Percentiles rank a stretch among this genome's conserved stretches.
Evolutionary conservation across 2,113 vertebrate species (phyloP).

Genomic region (Rhagologus leucostigma): DNA sequence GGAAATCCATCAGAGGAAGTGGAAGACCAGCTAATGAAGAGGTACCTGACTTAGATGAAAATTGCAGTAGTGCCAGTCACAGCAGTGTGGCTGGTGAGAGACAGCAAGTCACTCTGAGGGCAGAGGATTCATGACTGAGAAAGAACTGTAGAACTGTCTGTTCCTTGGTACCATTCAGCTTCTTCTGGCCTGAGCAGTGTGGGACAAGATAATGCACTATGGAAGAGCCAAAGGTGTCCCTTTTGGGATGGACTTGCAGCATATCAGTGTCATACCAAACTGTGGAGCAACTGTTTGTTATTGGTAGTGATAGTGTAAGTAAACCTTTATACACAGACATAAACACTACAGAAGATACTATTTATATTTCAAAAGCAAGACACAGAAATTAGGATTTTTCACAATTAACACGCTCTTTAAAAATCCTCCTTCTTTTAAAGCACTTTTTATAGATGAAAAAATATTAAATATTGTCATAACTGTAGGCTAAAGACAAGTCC

Average conservation of each 20-base stretch:
- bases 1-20: background rate
- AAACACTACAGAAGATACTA: background rate
- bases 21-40: background rate
- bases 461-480: background rate
- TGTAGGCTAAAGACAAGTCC: background rate
- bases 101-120: background rate
- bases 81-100: background rate
- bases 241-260: background rate
- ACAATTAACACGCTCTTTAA: background rate
- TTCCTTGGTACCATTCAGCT: background rate
- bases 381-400: background rate
- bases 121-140: background rate
- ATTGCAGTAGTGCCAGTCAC: background rate
- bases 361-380: background rate
- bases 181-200: background rate
- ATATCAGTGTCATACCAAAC: background rate
- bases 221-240: background rate
- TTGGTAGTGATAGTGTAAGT: background rate
- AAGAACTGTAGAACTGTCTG: rapidly evolving
- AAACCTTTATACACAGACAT: background rate
- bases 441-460: background rate
- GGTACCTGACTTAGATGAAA: background rate
- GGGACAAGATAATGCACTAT: background rate
- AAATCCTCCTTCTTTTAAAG: background rate
- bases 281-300: background rate